Base-by-base conservation (phyloP, 2,797 vertebrate species). In the Silurus lanzhouensis region DNA sequence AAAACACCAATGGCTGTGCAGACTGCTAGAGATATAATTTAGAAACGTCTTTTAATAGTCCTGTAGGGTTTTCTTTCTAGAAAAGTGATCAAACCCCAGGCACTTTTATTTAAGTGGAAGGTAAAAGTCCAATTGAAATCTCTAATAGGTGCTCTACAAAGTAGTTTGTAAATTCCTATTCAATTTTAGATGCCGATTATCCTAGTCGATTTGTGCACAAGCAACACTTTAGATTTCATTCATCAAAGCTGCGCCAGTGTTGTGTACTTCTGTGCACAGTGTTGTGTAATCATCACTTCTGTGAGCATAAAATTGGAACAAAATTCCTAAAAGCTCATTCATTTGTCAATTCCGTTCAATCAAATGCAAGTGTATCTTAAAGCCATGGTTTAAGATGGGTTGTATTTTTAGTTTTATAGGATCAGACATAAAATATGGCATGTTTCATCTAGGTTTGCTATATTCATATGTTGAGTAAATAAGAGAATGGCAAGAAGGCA, bases 41-140 rank as follows among this genome's bases (percentile, higher is more conserved):
- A 64, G 9, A 25, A 3, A 64, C 19, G 76, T 84, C 86, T 83
- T 84, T 89, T 88, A 89, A 86, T 81, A 82, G 61, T 75, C 75
- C 63, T 70, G 19, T 22, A 14, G 76, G 31, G 86, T 68, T 81
- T 84, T 74, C 87, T 61, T 86, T 60, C 63, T 81, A 81, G 84
- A 87, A 86, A 88, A 87, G n/a, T 84, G 76, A 89, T 90, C 86
- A 60, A 78, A 19, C 19, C 15, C 57, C 27, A 38, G 20, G 31
- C 1, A 6, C 58, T 79, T 25, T 46, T 6, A 44, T 46, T 44
- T 38, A 22, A 60, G 64, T n/a, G 13, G 6, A 25, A 14, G 10
- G 12, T 52, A 25, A 20, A 15, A 38, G 14, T 57, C 75, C 64
- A 46, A 70, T 20, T 31, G 31, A 61, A 87, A 74, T 60, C 13